These are phyloP conservation scores for Aethina tumida DNA, from an alignment of 1,140 invertebrate species.

Conservation along the genomic window DNA sequence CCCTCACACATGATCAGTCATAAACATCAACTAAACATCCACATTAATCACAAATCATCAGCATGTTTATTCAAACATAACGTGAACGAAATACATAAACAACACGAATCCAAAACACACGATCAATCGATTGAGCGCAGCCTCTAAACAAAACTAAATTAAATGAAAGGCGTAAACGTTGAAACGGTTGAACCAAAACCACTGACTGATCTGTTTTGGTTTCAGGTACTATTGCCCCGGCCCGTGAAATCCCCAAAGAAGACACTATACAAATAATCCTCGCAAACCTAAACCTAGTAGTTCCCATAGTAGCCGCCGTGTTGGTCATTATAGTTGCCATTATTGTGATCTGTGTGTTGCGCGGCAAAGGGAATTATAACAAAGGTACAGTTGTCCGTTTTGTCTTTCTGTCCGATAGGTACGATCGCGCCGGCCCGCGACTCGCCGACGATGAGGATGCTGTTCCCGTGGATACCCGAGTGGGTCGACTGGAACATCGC, in stretches of 20 bases:
- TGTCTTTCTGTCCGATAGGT: constrained; percentile 46
- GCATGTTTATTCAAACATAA: neutral
- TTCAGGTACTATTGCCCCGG: constrained; percentile 90
- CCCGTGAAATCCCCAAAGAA: constrained; percentile 73
- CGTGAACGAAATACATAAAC: neutral
- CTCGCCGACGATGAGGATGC: constrained; percentile 42
- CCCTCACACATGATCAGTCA: constrained; percentile 4
- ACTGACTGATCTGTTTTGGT: constrained; percentile 41
- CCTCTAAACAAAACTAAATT: too few relatives aligned
- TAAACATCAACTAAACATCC: constrained; percentile 4
- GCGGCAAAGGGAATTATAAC: constrained; percentile 65
- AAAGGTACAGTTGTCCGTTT: constrained; percentile 57
- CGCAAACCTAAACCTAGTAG: constrained; percentile 84
- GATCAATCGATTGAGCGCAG: constrained; percentile 2
- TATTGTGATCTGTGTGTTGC: constrained; percentile 81
- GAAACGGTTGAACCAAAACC: constrained; percentile 12
- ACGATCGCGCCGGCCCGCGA: constrained; percentile 67
- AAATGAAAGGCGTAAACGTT: neutral
- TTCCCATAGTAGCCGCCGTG: constrained; percentile 84
- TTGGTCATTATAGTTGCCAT: constrained; percentile 86
- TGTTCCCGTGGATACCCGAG: constrained; percentile 70
- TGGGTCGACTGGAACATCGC: constrained; percentile 82
- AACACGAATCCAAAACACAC: neutral
- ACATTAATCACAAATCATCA: neutral
- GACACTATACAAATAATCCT: constrained; percentile 74